These are phyloP conservation scores for Plemyria rubiginata DNA, from an alignment of 2,888 invertebrate genomes.

Conservation along the genomic window DNA sequence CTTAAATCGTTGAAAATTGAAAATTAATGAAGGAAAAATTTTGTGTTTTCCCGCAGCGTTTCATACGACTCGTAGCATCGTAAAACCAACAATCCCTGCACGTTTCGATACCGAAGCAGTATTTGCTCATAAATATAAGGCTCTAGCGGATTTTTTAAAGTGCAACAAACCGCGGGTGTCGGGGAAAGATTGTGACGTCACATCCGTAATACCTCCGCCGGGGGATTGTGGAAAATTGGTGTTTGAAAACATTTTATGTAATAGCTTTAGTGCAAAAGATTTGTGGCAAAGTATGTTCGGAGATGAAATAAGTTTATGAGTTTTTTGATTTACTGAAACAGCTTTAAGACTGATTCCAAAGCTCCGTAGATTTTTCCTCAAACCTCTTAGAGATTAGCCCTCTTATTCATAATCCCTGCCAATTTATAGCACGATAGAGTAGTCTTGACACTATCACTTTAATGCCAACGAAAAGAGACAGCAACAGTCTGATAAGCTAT, in stretches of 20 bases:
- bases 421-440: too few relatives aligned
- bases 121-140: slow-evolving; percentile 39
- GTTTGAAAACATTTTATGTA: slow-evolving; percentile 15
- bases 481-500: too few relatives aligned
- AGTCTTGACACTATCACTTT: too few relatives aligned
- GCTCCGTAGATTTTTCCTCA: too few relatives aligned
- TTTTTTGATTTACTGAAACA: not conserved
- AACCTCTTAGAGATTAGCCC: too few relatives aligned
- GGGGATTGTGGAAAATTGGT: slow-evolving; percentile 33
- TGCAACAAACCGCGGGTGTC: slow-evolving; percentile 42
- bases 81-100: slow-evolving; percentile 11
- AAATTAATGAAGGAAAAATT: too few relatives aligned
- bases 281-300: not conserved
- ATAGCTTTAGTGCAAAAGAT: slow-evolving; percentile 8
- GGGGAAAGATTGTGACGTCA: slow-evolving; percentile 44
- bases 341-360: too few relatives aligned
- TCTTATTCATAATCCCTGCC: too few relatives aligned
- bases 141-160: slow-evolving; percentile 37
- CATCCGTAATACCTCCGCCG: slow-evolving; percentile 26
- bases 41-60: not conserved
- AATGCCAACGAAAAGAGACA: too few relatives aligned
- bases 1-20: too few relatives aligned
- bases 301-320: not conserved
- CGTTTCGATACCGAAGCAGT: slow-evolving; percentile 7
- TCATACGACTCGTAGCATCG: not conserved